Base-by-base conservation (phyloP, 1,140 invertebrate genomes). In the Teleogryllus occipitalis region DNA sequence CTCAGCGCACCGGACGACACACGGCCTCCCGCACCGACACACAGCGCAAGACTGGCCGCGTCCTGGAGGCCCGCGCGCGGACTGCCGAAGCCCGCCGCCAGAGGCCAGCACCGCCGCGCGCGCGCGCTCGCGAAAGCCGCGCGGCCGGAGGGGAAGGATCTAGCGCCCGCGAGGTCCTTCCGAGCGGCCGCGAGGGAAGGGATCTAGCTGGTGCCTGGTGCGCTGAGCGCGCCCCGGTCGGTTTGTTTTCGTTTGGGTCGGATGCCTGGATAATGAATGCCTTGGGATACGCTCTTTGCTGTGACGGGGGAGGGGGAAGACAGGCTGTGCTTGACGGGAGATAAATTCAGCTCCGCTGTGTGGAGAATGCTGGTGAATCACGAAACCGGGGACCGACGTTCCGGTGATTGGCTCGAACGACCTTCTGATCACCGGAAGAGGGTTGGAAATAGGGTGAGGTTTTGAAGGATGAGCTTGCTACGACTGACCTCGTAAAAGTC, bases 161-260 rank as follows among this genome's bases (percentile, higher is more conserved):
- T 65, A 65, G 54, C 10, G 54, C 10, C 7, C 54, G 54, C 18
- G 54, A 65, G 54, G 54, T 39, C 27, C 27, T 39, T 39, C 27
- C 54, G 54, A 10, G 54, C 54, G 54, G 54, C 18, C 18, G 54
- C 7, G 54, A 65, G 54, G 54, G 10, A 18, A 14, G 10, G 54
- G 54, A 65, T 65, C 54, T 65, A 14, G 54, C 27, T 39, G 1
- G 27, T 39, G 27, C 27, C 27, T 39, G 54, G 54, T 3, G 54
- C 54, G 54, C 18, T 14, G 54, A 65, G 54, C 10, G 54, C 10
- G 10, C 18, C 54, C 10, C 10, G 54, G 54, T 65, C 18, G 54
- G 54, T 65, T 65, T 65, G 54, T 65, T 65, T 65, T 65, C 54
- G 54, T 65, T 65, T 65, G 54, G 54, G 54, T 65, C 54, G 54